Evolutionary conservation across 2,797 vertebrate genomes (phyloP), one percentile per base, ranked within the genome.

Genomic region (Melopsittacus undulatus): DNA sequence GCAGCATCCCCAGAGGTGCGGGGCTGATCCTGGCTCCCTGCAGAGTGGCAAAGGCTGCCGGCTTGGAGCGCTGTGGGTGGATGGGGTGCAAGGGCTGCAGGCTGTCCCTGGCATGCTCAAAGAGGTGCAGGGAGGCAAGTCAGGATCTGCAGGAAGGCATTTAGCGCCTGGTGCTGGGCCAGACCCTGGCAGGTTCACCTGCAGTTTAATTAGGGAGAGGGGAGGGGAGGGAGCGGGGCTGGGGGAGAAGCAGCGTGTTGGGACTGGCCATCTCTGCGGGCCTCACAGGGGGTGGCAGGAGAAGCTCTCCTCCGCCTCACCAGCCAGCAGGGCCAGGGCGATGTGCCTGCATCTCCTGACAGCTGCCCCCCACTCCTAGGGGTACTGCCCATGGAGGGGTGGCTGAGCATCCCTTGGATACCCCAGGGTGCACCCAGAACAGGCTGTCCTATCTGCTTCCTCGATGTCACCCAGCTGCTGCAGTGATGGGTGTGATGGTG

Each of bases 171-270:
- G 98, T 97, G 11, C 26, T 0, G 78, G 75, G 98, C 98, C 98
- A 98, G 96, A 96, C 78, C 96, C 96, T 98, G 97, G 97, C 76
- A 97, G 97, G 98, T 98, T 98, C 98, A 98, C 97, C 97, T 97
- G 97, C 96, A 98, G 98, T 98, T 98, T 98, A 98, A 98, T 98
- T 98, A 97, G 97, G 97, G 96, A 97, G 97, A 97, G 97, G 79
- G 70, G 89, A 75, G 97, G 97, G 90, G 52, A 94, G 78, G 64
- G 95, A 94, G 90, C 32, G 5, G 93, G 95, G 94, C 87, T 94
- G 97, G 97, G 95, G 96, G 96, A 96, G 93, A 94, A 92, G 79
- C 62, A 26, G 91, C 97, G 0, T 96, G 97, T 96, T 0, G 32
- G 89, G 90, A 95, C 97, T 89, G 86, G 97, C 95, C 2, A 29